Conservation (phyloP, 2,797 vertebrate genomes). For the Cynodonichthys magdalenae region DNA sequence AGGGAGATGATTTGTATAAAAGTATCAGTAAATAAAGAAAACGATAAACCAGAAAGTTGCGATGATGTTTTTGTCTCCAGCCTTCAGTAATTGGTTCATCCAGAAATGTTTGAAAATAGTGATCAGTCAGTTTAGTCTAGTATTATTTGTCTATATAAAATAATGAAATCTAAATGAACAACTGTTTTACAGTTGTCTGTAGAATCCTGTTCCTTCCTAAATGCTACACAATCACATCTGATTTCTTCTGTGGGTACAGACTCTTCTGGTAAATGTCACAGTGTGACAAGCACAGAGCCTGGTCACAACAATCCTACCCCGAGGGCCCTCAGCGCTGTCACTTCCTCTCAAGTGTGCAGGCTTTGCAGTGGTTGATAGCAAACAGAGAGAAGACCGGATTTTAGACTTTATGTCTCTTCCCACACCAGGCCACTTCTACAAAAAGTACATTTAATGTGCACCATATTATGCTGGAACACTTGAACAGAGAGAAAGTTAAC, state of each 20-base stretch:
- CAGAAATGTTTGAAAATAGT: conserved; percentile 28
- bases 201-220: conserved; percentile 42
- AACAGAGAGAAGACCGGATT: conserved; percentile 46
- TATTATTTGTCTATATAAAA: neutral
- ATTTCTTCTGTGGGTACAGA: conserved; percentile 68
- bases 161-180: conserved; percentile 31
- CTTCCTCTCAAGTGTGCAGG: conserved; percentile 70
- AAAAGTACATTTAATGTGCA: conserved; percentile 23
- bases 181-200: conserved; percentile 43
- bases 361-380: conserved; percentile 51
- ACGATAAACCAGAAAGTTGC: neutral
- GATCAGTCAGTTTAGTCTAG: conserved; percentile 9
- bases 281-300: conserved; percentile 73
- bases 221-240: conserved; percentile 76
- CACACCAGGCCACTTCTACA: conserved; percentile 27
- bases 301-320: conserved; percentile 63
- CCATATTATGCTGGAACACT: neutral
- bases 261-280: conserved; percentile 82
- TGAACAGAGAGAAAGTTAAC: neutral
- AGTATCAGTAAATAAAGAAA: neutral
- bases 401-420: conserved; percentile 48
- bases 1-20: neutral
- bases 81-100: neutral
- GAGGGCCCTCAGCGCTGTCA: conserved; percentile 69
- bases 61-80: neutral